Conservation (phyloP, 2,113 vertebrate species). For the Callopanchax toddi region DNA sequence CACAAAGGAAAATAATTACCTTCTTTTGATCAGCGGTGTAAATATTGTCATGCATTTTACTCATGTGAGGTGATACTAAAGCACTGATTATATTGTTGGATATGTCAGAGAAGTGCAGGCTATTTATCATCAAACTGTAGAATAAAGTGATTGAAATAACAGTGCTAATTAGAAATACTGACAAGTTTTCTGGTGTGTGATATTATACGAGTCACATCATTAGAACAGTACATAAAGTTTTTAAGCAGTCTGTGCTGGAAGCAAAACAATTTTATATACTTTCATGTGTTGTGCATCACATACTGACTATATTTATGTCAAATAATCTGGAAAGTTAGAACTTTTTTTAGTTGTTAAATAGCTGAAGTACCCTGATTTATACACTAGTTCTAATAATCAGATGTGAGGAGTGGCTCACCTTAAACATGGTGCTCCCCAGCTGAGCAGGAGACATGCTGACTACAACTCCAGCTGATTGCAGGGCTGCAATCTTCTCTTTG, state of each 20-base stretch:
- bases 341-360: neutral
- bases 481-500: conserved; percentile 96
- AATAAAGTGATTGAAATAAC: no score
- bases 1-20: neutral
- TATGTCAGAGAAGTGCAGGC: neutral
- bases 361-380: neutral
- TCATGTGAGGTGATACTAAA: neutral
- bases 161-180: no score
- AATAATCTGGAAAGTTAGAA: neutral
- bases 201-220: no score
- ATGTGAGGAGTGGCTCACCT: conserved; percentile 79
- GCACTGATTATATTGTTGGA: neutral
- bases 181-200: no score
- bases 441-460: conserved; percentile 99
- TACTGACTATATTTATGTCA: neutral
- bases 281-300: neutral
- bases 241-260: neutral
- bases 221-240: no score
- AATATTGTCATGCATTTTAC: neutral
- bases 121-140: no score
- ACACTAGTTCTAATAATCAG: neutral
- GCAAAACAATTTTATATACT: neutral
- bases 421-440: conserved; percentile 95
- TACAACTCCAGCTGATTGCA: conserved; percentile 92
- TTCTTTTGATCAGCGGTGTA: neutral